Base-by-base conservation (phyloP, 2,888 invertebrate genomes). In the Synanthedon tipuliformis region DNA sequence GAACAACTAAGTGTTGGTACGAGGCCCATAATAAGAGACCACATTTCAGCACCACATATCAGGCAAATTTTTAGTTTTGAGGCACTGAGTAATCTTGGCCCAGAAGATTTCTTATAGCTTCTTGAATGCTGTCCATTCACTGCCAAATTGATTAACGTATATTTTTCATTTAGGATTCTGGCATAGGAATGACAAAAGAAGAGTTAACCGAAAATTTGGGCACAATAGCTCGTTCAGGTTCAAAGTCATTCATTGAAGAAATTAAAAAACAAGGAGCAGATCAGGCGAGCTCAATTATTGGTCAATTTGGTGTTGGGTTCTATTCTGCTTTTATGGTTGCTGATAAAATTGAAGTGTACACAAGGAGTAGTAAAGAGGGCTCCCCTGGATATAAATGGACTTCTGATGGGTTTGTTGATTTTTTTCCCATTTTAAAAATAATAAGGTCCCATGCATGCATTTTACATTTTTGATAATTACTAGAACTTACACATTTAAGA, bases 291-390 rank as follows among this genome's bases (percentile, higher is more conserved):
- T 92, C 93, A 58, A 96, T 98, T 52, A 97, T 98, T 73, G 97
- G 98, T 3, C 98, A 99, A 78, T 99, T 99, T 88, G 99, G 98
- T 61, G 99, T 99, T 15, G 99, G 98, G 1, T 99, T 99, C 79
- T 99, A 99, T 78, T 98, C 98, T 12, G 93, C 95, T 0, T 99
- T 99, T 75, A 98, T 99, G 96, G 98, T 98, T 3, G 97, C 97
- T 18, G 94, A 97, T 64, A 94, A 93, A 72, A 96, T 99, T 27
- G 97, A 97, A 69, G 98, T 98, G 0, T 98, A 88, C 72, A 95
- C 97, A 2, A 91, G 91, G 69, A 92, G 94, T 54, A 91, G 93
- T 55, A 79, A 82, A 51, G 74, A 77, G 3, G 89, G 90, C 58
- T 89, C 92, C 0, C 89, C 90, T 11, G 97, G 96, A 1, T 92